Conservation (phyloP, 2,113 vertebrate species). For the Pycnonotus jocosus region DNA sequence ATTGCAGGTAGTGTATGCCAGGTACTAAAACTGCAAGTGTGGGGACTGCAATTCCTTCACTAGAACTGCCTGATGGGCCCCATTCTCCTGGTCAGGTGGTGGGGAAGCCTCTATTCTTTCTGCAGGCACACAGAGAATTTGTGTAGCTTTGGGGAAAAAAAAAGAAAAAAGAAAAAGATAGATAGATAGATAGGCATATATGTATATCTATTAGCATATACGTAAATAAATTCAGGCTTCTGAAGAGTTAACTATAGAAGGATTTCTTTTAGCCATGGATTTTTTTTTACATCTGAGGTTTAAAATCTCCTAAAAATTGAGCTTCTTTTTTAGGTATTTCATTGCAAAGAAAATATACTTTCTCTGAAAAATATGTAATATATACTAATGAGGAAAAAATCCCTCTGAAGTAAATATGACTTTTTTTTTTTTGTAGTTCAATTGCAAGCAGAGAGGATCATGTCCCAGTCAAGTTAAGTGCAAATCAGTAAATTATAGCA, state of each 20-base stretch:
- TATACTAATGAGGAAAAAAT: neutral
- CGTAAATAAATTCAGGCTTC: neutral
- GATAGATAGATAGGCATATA: neutral
- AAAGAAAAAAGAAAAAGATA: neutral
- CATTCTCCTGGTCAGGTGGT: neutral
- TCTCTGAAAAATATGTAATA: neutral
- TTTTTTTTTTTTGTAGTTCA: neutral
- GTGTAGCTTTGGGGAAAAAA: neutral
- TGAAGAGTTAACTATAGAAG: neutral
- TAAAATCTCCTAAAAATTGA: neutral
- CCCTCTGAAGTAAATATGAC: neutral
- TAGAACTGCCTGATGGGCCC: neutral
- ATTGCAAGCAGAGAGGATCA: neutral
- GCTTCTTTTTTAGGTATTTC: neutral
- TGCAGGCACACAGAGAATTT: neutral
- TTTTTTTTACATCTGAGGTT: neutral
- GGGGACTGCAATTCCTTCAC: neutral
- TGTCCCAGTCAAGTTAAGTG: neutral
- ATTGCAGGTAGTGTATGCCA: accelerated
- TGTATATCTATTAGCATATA: neutral
- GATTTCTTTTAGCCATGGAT: neutral
- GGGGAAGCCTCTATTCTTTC: neutral
- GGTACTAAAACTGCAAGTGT: neutral
- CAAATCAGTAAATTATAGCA: neutral
- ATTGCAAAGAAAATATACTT: neutral